Percentiles rank a stretch among this genome's conserved stretches.
Evolutionary conservation across 1,140 invertebrate genomes (phyloP).

Genomic region (Microplitis demolitor): DNA sequence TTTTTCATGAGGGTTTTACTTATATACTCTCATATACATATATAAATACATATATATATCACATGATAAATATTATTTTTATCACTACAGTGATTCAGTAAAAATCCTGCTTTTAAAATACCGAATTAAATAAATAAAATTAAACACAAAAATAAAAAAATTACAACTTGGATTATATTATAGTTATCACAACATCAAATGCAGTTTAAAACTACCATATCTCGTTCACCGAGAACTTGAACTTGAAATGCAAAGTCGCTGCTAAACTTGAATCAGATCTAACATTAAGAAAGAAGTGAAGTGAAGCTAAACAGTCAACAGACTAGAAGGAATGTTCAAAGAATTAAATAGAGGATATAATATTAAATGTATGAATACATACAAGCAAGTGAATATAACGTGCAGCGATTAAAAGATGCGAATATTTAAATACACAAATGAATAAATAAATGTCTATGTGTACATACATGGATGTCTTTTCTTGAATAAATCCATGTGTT

Average conservation of each 20-base stretch:
- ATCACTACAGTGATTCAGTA: too few species aligned
- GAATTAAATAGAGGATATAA: conserved; percentile 1
- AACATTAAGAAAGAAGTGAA: background rate
- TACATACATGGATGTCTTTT: background rate
- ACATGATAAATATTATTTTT: too few species aligned
- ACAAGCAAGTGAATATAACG: background rate
- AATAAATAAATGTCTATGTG: conserved; percentile 21
- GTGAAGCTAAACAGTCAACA: background rate
- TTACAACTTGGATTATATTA: too few species aligned
- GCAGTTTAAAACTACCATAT: background rate
- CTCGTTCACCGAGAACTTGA: conserved; percentile 2
- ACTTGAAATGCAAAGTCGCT: background rate
- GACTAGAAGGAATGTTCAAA: background rate
- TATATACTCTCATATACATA: too few species aligned
- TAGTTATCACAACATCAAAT: background rate
- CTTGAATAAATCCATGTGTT: conserved; percentile 4
- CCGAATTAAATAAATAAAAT: too few species aligned
- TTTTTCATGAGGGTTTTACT: too few species aligned
- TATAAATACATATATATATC: too few species aligned
- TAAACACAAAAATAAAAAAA: too few species aligned
- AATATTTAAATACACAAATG: conserved; percentile 23
- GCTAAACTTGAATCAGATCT: background rate
- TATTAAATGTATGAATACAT: background rate
- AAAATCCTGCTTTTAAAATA: too few species aligned
- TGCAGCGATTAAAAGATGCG: conserved; percentile 18